Evolutionary conservation across 2,888 invertebrate genomes (phyloP), one percentile per base, ranked within the genome.

Genomic region (Drosophila engyochracea): DNA sequence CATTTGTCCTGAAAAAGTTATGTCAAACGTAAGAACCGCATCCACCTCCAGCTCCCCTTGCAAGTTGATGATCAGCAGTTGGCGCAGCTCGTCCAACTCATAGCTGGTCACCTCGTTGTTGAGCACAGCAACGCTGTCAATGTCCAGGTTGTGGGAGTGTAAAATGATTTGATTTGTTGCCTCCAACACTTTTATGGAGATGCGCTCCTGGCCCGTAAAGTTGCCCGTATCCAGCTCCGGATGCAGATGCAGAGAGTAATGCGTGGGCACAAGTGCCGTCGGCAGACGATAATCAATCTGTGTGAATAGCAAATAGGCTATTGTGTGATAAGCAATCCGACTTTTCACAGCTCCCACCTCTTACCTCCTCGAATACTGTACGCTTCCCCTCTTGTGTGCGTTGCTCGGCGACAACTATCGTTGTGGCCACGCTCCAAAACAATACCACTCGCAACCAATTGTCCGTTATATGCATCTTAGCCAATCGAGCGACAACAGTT

Each of bases 1-100:
- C 91, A 96, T 94, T 74, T 94, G 94, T 0, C 97, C 97, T 73
- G 93, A 93, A 87, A 96, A 97, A 44, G 95, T 93, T 53, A 97
- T 94, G 51, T 93, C 90, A 19, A 97, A 91, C n/a, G 91, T 92
- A 80, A 95, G 95, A 16, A 82, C 91, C 62, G 79, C 68, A 19
- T 92, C 93, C 58, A 69, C 61, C 1, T 62, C 31, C 44, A 95
- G 57, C n/a, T 76, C 44, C 9, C 62, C 33, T 39, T 74, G 52
- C 78, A 91, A 12, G 82, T 92, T 63, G 62, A 93, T 70, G 3
- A 90, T 81, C 10, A 92, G 80, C 22, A 91, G 84, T 58, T 93
- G 90, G 5, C 83, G 83, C 14, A 70, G 59, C 1, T 68, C 14
- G 31, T 91, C 89, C 44, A 91, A 58, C 7, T 72, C 75, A 37